These are phyloP conservation scores for Danionella cerebrum DNA, from an alignment of 2,113 vertebrate species.

Conservation along the genomic window DNA sequence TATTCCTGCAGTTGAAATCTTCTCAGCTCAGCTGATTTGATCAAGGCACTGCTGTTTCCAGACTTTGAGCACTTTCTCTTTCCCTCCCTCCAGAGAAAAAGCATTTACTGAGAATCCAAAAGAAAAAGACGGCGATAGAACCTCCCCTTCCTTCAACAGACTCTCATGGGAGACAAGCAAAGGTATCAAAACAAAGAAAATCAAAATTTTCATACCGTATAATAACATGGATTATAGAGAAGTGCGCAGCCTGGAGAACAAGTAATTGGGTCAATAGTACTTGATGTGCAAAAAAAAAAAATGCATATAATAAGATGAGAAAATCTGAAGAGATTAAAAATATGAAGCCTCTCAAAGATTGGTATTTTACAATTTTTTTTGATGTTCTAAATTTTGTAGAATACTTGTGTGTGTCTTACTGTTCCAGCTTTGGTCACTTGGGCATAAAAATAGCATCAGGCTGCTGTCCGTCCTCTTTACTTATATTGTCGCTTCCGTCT, in stretches of 20 bases:
- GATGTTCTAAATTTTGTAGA: not conserved
- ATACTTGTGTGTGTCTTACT: not conserved
- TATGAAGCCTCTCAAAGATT: not conserved
- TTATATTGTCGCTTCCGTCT: slow-evolving; percentile 7
- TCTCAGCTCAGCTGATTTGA: slow-evolving; percentile 26
- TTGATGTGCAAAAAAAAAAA: slow-evolving; percentile 4
- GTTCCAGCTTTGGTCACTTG: not conserved
- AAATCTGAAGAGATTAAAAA: slow-evolving; percentile 8
- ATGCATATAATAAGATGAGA: slow-evolving; percentile 18
- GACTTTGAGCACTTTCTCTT: slow-evolving; percentile 12
- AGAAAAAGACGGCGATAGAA: slow-evolving; percentile 29
- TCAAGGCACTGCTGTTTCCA: slow-evolving; percentile 25
- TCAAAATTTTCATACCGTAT: slow-evolving; percentile 40
- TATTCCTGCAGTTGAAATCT: slow-evolving; percentile 14
- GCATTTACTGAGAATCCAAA: slow-evolving; percentile 24
- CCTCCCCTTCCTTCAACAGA: slow-evolving; percentile 16
- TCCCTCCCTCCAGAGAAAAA: slow-evolving; percentile 32
- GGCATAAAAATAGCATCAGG: slow-evolving; percentile 37
- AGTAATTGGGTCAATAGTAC: slow-evolving; percentile 54
- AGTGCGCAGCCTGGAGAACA: slow-evolving; percentile 35
- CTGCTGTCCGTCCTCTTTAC: slow-evolving; percentile 40
- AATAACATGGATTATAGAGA: slow-evolving; percentile 53
- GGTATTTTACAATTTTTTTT: not conserved
- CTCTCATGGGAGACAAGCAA: slow-evolving; percentile 52
- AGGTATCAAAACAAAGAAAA: slow-evolving; percentile 56